Evolutionary conservation across 2,888 invertebrate species (phyloP).

Genomic region (Cerastis rubricosa): DNA sequence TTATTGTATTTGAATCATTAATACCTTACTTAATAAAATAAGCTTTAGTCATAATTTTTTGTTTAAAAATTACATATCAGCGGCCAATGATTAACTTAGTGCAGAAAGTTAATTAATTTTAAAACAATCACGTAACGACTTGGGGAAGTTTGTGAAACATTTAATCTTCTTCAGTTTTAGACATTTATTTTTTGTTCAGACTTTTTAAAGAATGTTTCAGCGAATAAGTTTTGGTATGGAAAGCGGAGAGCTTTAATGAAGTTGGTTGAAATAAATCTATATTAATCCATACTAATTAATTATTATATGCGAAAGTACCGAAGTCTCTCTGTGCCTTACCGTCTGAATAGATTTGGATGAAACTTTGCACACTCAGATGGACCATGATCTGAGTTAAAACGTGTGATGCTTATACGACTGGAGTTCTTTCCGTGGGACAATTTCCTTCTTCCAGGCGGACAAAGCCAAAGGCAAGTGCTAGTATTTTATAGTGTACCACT

Average conservation of each 20-base stretch:
- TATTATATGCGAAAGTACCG: not conserved
- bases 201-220: constrained; percentile 23
- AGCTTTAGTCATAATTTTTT: constrained; percentile 13
- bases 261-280: constrained; percentile 25
- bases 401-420: not conserved
- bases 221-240: constrained; percentile 15
- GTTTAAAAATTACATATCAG: constrained; percentile 7
- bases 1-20: not conserved
- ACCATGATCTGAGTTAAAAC: not conserved
- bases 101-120: constrained; percentile 58
- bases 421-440: not conserved
- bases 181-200: constrained; percentile 46
- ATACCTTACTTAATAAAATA: not conserved
- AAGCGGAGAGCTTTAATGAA: constrained; percentile 5
- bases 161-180: constrained; percentile 51
- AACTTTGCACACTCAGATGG: not conserved
- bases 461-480: not conserved
- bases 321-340: not conserved
- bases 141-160: constrained; percentile 46
- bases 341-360: not conserved
- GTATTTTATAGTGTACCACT: constrained; percentile 35
- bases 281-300: not conserved
- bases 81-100: constrained; percentile 40
- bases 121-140: constrained; percentile 51
- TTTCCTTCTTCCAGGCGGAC: not conserved